Percentiles rank a stretch among this genome's conserved stretches.
These are phyloP conservation scores for Ellobium chinense DNA, from an alignment of 2,888 invertebrate species.

Conservation along the genomic window DNA sequence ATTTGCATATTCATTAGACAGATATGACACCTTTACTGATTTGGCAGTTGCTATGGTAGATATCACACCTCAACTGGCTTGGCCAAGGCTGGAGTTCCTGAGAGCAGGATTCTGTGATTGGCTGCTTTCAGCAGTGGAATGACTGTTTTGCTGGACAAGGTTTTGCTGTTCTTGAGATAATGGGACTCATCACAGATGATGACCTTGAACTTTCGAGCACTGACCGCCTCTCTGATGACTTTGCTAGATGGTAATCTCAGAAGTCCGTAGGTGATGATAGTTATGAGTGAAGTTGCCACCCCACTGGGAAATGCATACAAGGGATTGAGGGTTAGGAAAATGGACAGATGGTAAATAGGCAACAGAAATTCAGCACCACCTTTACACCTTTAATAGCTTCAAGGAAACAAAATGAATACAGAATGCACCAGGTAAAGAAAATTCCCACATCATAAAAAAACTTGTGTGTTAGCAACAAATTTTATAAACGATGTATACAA, in stretches of 20 bases:
- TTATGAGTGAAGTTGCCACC: constrained; percentile 63
- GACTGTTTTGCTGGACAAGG: constrained; percentile 70
- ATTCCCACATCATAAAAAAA: too few species aligned
- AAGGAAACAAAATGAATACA: too few species aligned
- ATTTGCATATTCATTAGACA: too few species aligned
- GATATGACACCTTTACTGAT: too few species aligned
- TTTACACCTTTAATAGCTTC: too few species aligned
- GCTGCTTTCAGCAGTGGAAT: constrained; percentile 72
- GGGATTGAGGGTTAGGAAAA: neutral
- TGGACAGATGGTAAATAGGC: neutral
- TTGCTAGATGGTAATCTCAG: constrained; percentile 66
- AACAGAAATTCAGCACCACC: too few species aligned
- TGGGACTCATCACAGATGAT: constrained; percentile 77
- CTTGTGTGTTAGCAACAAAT: too few species aligned
- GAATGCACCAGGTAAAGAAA: too few species aligned
- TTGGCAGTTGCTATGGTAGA: too few species aligned
- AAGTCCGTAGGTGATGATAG: constrained; percentile 73
- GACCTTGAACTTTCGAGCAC: constrained; percentile 69
- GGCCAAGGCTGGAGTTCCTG: constrained; percentile 76
- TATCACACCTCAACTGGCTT: constrained; percentile 76
- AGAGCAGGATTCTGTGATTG: constrained; percentile 70
- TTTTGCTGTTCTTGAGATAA: constrained; percentile 73
- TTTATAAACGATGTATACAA: too few species aligned
- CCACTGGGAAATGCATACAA: constrained; percentile 57
- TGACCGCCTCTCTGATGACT: constrained; percentile 70